A percentile compares a stretch with the other conserved stretches of the same genome.
phyloP scores from a whole-genome alignment of 2,113 vertebrate genomes.

The Oceanodroma tethys region DNA sequence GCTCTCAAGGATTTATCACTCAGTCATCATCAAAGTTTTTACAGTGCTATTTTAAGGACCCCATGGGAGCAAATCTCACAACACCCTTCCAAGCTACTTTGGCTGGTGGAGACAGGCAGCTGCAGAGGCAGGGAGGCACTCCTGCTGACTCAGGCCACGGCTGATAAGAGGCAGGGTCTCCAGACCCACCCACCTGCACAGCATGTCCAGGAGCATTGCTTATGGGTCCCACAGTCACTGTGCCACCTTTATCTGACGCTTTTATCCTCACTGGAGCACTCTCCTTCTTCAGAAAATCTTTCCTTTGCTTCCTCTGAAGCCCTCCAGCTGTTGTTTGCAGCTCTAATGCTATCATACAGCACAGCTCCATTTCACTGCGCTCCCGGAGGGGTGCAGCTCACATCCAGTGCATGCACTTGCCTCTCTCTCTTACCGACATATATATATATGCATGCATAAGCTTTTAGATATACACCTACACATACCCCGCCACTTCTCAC shows the following conservation, averaged over 20 bases:
- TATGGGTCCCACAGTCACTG: background rate
- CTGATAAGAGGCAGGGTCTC: background rate
- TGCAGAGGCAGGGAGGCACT: rapidly evolving
- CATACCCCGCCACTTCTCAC: background rate
- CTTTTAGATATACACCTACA: background rate
- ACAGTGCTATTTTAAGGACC: background rate
- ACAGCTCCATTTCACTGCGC: rapidly evolving
- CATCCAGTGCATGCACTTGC: rapidly evolving
- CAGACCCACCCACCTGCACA: background rate
- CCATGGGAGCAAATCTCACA: background rate
- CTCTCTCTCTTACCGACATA: background rate
- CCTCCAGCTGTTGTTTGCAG: background rate
- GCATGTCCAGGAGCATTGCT: background rate
- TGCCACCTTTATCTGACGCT: background rate
- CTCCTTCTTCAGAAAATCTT: background rate
- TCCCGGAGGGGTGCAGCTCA: background rate
- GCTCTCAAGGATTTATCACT: background rate
- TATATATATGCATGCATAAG: rapidly evolving
- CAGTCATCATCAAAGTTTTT: background rate
- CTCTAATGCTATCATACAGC: background rate
- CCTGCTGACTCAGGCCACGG: background rate
- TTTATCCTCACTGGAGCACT: background rate
- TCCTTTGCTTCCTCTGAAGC: background rate
- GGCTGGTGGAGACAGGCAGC: background rate
- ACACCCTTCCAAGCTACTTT: background rate